Conservation (phyloP, 1,140 invertebrate species). For the Euura saliciscinereae region DNA sequence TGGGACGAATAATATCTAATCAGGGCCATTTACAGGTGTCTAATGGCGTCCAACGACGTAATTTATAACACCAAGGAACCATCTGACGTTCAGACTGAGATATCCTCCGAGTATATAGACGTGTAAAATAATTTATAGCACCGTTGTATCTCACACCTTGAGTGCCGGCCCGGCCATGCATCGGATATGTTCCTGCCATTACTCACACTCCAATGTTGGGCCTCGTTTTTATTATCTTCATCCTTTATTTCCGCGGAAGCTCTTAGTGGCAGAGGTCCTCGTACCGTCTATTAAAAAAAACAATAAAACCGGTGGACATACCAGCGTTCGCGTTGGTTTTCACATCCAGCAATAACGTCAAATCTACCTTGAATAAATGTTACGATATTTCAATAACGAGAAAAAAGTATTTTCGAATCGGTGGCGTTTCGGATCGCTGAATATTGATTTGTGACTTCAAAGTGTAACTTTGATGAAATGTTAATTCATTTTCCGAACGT, state of each 20-base stretch:
- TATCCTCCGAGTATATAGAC: not conserved
- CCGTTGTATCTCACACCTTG: slow-evolving; percentile 13
- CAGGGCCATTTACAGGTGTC: slow-evolving; percentile 13
- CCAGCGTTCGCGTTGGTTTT: too few relatives aligned
- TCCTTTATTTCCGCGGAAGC: not conserved
- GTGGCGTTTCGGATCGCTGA: too few relatives aligned
- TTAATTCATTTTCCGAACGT: not conserved
- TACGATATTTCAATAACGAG: too few relatives aligned
- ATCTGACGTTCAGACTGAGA: not conserved
- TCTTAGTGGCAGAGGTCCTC: not conserved
- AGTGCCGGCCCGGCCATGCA: slow-evolving; percentile 5
- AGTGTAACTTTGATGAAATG: not conserved
- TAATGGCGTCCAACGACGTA: slow-evolving; percentile 9
- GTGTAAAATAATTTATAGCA: slow-evolving; percentile 12
- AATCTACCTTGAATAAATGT: too few relatives aligned
- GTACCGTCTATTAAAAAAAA: not conserved
- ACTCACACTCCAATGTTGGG: slow-evolving; percentile 8
- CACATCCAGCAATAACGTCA: too few relatives aligned
- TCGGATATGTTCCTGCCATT: not conserved
- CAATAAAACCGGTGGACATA: too few relatives aligned
- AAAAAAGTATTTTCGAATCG: too few relatives aligned
- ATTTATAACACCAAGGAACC: slow-evolving; percentile 1
- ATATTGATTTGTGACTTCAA: not conserved
- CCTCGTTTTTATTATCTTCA: slow-evolving; percentile 2
- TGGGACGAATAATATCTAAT: slow-evolving; percentile 12